Evolutionary conservation across 2,797 vertebrate genomes (phyloP).

Genomic region (Sebastes flavidus): DNA sequence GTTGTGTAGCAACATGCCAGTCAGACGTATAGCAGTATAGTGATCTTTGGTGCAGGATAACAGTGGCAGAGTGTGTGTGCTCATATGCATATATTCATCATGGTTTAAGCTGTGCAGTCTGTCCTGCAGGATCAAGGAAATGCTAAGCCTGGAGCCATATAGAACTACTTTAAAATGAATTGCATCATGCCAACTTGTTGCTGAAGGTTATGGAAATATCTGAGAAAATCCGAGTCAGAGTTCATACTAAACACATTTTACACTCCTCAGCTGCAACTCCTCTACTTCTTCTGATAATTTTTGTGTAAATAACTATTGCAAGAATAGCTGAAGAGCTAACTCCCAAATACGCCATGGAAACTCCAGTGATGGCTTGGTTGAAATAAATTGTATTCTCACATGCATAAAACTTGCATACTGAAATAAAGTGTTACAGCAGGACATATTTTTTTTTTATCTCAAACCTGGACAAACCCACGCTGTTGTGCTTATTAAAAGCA

Average conservation of each 20-base stretch:
- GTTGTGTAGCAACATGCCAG: neutral
- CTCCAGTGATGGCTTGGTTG: constrained; percentile 1
- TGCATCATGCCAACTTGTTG: neutral
- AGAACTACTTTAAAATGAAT: neutral
- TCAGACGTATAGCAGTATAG: neutral
- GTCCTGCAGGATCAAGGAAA: neutral
- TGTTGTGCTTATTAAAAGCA: neutral
- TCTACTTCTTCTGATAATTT: neutral
- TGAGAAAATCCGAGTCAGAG: neutral
- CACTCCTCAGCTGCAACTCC: neutral
- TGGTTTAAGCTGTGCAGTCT: neutral
- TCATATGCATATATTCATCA: neutral
- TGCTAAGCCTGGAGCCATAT: neutral
- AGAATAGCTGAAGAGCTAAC: neutral
- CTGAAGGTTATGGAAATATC: constrained; percentile 11
- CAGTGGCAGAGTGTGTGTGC: neutral
- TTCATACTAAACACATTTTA: constrained; percentile 3
- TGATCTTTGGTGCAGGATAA: neutral
- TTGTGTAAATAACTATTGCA: neutral
- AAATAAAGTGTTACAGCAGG: constrained; percentile 17
- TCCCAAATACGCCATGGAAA: neutral
- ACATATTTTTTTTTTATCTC: constrained; percentile 10
- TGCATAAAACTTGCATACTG: neutral
- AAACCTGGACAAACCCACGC: constrained; percentile 7
- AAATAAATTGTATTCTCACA: neutral